Base-by-base conservation (phyloP, 2,797 vertebrate species). In the Cynodonichthys magdalenae region DNA sequence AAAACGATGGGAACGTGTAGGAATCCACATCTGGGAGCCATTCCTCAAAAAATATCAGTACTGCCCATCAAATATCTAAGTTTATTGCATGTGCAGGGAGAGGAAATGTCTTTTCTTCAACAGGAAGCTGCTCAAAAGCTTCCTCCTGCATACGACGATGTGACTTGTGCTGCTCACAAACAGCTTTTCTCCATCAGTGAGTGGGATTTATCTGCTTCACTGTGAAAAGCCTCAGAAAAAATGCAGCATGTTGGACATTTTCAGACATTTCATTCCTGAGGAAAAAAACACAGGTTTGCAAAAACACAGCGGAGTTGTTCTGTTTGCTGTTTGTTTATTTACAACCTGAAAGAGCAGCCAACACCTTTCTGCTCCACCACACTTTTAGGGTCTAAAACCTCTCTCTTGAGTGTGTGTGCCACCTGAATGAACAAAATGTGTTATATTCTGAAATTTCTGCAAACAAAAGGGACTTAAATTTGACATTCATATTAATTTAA, bases 241-340 rank as follows among this genome's bases (percentile, higher is more conserved):
- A 58, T 49, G 17, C 66, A 2, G 1, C 51, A 1, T 80, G 63
- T 67, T 45, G 57, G 24, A 63, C 14, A 9, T 57, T 63, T 50
- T 61, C 10, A 53, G 51, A 71, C 11, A 11, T 28, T n/a, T 10
- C 50, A 58, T 56, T 74, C 52, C 45, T 24, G 24, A 56, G 62
- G 70, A 51, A 71, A 63, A 71, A 85, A 88, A 78, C n/a, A 87
- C 53, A 50, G 71, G 63, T 86, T 84, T 81, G 57, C 72, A 81
- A 74, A 69, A 70, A 69, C 66, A 69, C 50, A 50, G 55, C 34
- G 4, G 9, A 17, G 15, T 2, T 5, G 8, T 17, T 28, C 24
- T 39, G n/a, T 39, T 53, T 19, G 8, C 1, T 54, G 31, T 34
- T 36, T 36, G 34, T 36, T 36, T 36, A 36, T 19, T 51, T 53